These are phyloP conservation scores for Pelusios castaneus DNA, from an alignment of 2,113 vertebrate species.

Conservation along the genomic window DNA sequence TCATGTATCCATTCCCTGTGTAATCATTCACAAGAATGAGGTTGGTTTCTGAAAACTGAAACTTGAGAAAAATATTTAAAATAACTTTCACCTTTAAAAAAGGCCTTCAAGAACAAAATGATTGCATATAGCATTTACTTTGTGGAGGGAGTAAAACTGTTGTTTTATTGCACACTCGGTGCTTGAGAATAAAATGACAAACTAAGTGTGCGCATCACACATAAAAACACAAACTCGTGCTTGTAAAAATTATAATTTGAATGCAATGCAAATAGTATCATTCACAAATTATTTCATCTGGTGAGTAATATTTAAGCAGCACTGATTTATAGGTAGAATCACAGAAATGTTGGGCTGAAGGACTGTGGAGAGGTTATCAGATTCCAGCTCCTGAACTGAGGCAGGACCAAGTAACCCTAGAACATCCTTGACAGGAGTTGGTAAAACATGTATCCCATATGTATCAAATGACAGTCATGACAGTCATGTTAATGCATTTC, in stretches of 20 bases:
- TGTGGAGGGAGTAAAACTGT: not conserved
- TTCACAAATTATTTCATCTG: not conserved
- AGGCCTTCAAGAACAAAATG: not conserved
- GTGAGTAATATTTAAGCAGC: not conserved
- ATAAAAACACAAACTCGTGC: not conserved
- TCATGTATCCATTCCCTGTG: not conserved
- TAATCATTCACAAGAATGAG: conserved; percentile 27
- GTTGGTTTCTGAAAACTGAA: not conserved
- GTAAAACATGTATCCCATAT: not conserved
- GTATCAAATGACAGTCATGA: no score
- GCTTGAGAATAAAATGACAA: not conserved
- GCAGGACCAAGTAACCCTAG: not conserved
- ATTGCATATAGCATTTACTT: not conserved
- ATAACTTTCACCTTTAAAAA: not conserved
- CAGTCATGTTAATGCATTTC: no score
- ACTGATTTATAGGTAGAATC: not conserved
- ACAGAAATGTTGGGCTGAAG: not conserved
- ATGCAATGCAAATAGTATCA: not conserved
- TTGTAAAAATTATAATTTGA: not conserved
- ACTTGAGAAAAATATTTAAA: not conserved
- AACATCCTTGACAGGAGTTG: not conserved
- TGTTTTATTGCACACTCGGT: not conserved
- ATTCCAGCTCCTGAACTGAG: not conserved
- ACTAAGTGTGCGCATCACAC: not conserved
- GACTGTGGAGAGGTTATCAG: not conserved